Conservation (phyloP, 2,888 invertebrate genomes). For the Trachelus iudaicus region DNA sequence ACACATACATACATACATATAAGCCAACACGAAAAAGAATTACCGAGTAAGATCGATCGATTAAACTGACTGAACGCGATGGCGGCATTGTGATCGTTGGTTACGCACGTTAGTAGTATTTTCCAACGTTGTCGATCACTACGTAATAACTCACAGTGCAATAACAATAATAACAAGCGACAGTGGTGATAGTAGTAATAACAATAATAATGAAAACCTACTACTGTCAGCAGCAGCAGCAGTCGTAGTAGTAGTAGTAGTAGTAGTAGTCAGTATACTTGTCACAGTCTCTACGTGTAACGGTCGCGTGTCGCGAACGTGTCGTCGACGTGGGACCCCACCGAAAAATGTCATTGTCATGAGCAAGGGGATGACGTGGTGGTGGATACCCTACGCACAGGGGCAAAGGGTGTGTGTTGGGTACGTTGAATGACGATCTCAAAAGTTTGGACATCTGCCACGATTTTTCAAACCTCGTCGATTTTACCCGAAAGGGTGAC, state of each 20-base stretch:
- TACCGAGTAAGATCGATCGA: neutral
- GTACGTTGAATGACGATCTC: neutral
- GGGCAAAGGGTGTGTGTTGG: neutral
- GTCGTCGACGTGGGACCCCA: neutral
- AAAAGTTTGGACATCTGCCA: neutral
- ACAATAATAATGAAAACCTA: neutral
- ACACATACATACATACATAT: neutral
- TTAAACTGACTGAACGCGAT: neutral
- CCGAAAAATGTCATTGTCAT: neutral
- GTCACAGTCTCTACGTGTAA: neutral
- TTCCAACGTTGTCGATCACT: neutral
- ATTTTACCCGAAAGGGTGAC: neutral
- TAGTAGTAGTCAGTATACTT: neutral
- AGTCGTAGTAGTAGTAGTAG: no score
- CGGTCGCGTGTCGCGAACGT: conserved; percentile 6
- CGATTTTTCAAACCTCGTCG: neutral
- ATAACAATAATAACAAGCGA: neutral
- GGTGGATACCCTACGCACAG: neutral
- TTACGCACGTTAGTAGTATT: neutral
- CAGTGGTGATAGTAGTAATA: neutral
- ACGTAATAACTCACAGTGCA: neutral
- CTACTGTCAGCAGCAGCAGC: neutral
- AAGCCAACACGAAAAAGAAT: neutral
- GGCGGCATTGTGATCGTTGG: neutral
- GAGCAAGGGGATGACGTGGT: neutral